phyloP scores from a whole-genome alignment of 2,888 invertebrate genomes.

The Polylopha cassiicola region DNA sequence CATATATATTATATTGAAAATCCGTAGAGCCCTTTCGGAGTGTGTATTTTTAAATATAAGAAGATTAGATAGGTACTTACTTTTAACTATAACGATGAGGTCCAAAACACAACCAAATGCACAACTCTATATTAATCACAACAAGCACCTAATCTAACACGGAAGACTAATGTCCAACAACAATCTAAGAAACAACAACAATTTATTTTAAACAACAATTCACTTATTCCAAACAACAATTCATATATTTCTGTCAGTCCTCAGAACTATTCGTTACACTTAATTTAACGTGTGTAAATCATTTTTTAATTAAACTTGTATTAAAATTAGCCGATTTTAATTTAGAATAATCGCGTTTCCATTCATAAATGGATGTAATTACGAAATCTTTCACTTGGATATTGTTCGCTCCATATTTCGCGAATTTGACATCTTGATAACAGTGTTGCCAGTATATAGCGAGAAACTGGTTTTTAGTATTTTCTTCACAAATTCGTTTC shows the following conservation, averaged over 20 bases:
- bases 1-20: too few relatives aligned
- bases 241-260: slow-evolving; percentile 27
- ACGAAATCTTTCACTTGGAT: slow-evolving; percentile 40
- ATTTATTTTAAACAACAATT: slow-evolving; percentile 23
- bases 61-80: too few relatives aligned
- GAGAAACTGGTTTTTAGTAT: too few relatives aligned
- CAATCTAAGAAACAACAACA: slow-evolving; percentile 34
- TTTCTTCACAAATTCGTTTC: too few relatives aligned
- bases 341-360: slow-evolving; percentile 47
- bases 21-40: too few relatives aligned
- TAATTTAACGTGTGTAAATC: slow-evolving; percentile 1
- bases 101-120: slow-evolving; percentile 39
- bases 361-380: slow-evolving; percentile 62
- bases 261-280: slow-evolving; percentile 18
- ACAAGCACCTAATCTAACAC: slow-evolving; percentile 30
- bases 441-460: slow-evolving; percentile 35
- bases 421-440: slow-evolving; percentile 55
- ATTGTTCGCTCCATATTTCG: slow-evolving; percentile 63
- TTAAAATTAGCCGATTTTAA: slow-evolving; percentile 31
- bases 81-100: slow-evolving; percentile 52
- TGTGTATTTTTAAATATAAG: too few relatives aligned
- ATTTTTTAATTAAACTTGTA: slow-evolving; percentile 3
- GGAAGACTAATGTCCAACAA: slow-evolving; percentile 39
- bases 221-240: slow-evolving; percentile 28
- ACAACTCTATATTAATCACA: slow-evolving; percentile 47